Percentiles rank a stretch among this genome's conserved stretches.
Conservation (phyloP, 2,797 vertebrate genomes). For the Dromococcyx pavoninus region DNA sequence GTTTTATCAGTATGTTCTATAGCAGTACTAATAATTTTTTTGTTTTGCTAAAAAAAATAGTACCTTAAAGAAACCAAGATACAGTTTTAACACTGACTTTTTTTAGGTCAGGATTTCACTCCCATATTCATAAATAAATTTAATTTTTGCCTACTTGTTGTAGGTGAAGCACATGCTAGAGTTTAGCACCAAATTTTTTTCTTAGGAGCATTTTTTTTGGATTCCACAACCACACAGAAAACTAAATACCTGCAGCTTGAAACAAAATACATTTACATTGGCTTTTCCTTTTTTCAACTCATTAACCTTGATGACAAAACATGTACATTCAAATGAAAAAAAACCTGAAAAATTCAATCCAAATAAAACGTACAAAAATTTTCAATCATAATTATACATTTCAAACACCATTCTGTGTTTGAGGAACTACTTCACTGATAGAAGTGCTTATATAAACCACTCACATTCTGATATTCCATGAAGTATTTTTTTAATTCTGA, state of each 20-base stretch:
- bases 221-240: neutral
- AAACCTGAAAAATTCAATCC: neutral
- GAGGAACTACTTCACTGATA: neutral
- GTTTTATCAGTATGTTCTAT: neutral
- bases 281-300: neutral
- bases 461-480: neutral
- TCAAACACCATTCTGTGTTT: neutral
- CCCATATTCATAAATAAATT: accelerated
- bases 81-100: neutral
- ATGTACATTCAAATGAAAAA: neutral
- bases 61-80: neutral
- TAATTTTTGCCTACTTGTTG: neutral
- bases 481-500: neutral
- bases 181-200: neutral
- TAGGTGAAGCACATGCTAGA: neutral
- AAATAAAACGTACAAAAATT: neutral
- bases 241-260: neutral
- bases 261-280: neutral
- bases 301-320: neutral
- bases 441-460: neutral
- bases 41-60: neutral
- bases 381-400: neutral
- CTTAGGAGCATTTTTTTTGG: neutral
- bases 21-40: neutral
- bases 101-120: neutral